phyloP scores from a whole-genome alignment of 2,888 invertebrate genomes.

The Pycnomerus fuliginosus region DNA sequence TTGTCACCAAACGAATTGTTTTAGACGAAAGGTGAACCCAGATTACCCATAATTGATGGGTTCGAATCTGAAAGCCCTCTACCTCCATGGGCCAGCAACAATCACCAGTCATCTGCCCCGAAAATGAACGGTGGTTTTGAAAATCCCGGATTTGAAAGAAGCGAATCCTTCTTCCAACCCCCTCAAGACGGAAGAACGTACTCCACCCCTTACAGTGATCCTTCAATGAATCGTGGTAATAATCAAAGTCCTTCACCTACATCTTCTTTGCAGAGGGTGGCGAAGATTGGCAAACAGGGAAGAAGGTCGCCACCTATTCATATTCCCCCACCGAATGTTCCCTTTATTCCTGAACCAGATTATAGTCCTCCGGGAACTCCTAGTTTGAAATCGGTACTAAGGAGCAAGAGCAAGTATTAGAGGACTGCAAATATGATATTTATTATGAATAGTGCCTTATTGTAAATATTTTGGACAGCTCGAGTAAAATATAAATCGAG shows the following conservation, averaged over 20 bases:
- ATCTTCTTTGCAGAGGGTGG: conserved; percentile 3
- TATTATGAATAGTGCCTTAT: too few relatives aligned
- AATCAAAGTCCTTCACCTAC: neutral
- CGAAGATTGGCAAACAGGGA: conserved; percentile 6
- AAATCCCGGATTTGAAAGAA: conserved; percentile 7
- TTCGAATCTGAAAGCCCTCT: conserved; percentile 7
- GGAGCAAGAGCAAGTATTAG: too few relatives aligned
- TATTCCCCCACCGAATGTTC: conserved; percentile 1
- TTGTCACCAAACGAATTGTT: neutral
- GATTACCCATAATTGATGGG: conserved; percentile 9
- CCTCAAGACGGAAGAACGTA: neutral
- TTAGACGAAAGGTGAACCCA: conserved; percentile 3
- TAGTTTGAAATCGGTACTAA: neutral
- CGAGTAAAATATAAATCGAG: too few relatives aligned
- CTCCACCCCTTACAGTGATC: neutral
- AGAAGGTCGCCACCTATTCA: neutral
- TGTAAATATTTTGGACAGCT: too few relatives aligned
- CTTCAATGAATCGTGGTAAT: neutral
- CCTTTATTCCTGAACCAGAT: conserved; percentile 12
- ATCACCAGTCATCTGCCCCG: conserved; percentile 2
- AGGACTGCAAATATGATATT: too few relatives aligned
- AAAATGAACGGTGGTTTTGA: neutral
- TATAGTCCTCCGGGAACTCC: conserved; percentile 13
- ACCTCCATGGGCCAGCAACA: conserved; percentile 3
- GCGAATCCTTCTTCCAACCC: conserved; percentile 8